Evolutionary conservation across 1,140 invertebrate genomes (phyloP), one percentile per base, ranked within the genome.

Genomic region (Zaprionus camerounensis): DNA sequence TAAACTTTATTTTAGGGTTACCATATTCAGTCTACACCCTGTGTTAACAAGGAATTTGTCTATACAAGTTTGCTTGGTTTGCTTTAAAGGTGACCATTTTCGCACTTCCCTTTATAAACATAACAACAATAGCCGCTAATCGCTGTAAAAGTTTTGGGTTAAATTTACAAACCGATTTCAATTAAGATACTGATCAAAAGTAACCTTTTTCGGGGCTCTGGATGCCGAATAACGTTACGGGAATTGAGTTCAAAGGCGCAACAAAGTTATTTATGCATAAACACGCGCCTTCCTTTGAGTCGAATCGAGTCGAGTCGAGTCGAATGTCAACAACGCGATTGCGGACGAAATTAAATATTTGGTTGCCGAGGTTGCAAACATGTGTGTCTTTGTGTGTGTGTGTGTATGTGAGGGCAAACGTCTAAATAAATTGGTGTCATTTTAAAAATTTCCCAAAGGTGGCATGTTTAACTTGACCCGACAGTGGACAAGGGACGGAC

Each of bases 401-500:
- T 46, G n/a, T 17, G 36, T 38, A 12, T 9, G 13, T 38, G 41
- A 31, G 28, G 31, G 15, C 56, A 36, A 71, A 87, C 83, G 71
- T 81, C 84, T 84, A 90, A 88, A 88, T 88, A 88, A 88, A 88
- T 88, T 90, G 85, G 69, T 90, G 81, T 84, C 85, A 88, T 90
- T 88, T 88, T 59, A 82, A 83, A 81, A 88, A 88, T 88, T 84
- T 88, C 85, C 84, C 84, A 82, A 88, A 88, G 84, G 84, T 88
- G 81, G 81, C 71, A 73, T 79, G 79, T 85, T 85, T 78, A 84
- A 80, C 59, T 71, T 72, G 70, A 57, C 55, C 55, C 46, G 24
- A 61, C 56, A 58, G 17, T 24, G 53, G 36, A 67, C 65, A 46
- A 56, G 15, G 44, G 24, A 36, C 22, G 17, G 20, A 20, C 22